These are phyloP conservation scores for Myathropa florea DNA, from an alignment of 2,888 invertebrate genomes.

Conservation along the genomic window DNA sequence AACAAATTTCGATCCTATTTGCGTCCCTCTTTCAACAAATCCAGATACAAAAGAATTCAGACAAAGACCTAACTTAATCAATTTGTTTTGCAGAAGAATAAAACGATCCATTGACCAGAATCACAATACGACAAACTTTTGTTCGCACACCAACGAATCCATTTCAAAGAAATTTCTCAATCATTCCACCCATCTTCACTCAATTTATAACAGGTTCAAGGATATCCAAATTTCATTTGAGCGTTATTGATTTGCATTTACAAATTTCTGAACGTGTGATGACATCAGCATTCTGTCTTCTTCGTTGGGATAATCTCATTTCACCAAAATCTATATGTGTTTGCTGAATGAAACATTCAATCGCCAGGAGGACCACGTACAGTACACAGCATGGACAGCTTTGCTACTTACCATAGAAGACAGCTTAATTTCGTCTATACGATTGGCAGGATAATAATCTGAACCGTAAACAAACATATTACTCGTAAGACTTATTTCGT, in stretches of 20 bases:
- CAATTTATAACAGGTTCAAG: slow-evolving; percentile 7
- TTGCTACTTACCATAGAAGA: not conserved
- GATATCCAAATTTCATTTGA: slow-evolving; percentile 34
- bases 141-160: not conserved
- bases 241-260: slow-evolving; percentile 49
- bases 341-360: not conserved
- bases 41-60: not conserved
- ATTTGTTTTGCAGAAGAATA: not conserved
- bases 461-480: slow-evolving; percentile 49
- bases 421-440: slow-evolving; percentile 38
- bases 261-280: not conserved
- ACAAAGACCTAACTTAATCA: not conserved
- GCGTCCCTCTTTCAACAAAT: not conserved
- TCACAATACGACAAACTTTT: not conserved
- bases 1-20: not conserved
- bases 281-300: slow-evolving; percentile 11
- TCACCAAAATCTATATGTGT: not conserved
- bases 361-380: not conserved
- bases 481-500: slow-evolving; percentile 39
- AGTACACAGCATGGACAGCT: slow-evolving; percentile 1
- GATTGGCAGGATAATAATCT: slow-evolving; percentile 43
- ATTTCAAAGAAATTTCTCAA: slow-evolving; percentile 1
- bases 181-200: not conserved
- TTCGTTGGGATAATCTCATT: slow-evolving; percentile 7
- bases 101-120: not conserved